Conservation (phyloP, 2,888 invertebrate species). For the Eudemis profundana region DNA sequence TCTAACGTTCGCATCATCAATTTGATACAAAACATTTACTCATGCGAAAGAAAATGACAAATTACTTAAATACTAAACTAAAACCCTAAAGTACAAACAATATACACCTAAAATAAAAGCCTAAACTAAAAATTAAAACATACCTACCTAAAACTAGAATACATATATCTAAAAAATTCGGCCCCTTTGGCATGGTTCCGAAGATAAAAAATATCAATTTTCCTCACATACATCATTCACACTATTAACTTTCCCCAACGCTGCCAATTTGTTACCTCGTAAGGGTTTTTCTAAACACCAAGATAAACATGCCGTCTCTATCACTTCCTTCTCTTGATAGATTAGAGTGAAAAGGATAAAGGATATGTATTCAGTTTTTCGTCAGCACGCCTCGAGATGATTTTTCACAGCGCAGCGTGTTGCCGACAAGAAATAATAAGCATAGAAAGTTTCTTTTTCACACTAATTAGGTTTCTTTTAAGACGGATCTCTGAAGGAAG, state of each 20-base stretch:
- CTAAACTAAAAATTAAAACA: no score
- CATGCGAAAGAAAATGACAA: no score
- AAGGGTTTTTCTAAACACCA: constrained; percentile 5
- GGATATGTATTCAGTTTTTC: background rate
- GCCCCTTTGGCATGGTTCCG: no score
- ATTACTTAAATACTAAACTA: no score
- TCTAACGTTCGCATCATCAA: no score
- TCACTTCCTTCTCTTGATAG: background rate
- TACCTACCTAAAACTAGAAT: no score
- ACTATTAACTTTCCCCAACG: constrained; percentile 9
- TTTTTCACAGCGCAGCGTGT: constrained; percentile 44
- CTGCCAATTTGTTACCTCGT: constrained; percentile 22
- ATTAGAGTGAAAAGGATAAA: background rate
- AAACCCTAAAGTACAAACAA: no score
- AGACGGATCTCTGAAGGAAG: constrained; percentile 33
- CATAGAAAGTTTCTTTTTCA: constrained; percentile 32
- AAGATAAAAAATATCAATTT: no score
- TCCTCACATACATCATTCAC: constrained; percentile 8
- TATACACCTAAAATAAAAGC: no score
- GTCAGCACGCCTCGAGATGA: constrained; percentile 11
- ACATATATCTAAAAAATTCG: no score
- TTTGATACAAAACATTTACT: constrained; percentile 1
- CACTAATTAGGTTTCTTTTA: constrained; percentile 40
- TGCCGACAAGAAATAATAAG: constrained; percentile 44
- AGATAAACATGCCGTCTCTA: background rate